A percentile compares a stretch with the other conserved stretches of the same genome.
Evolutionary conservation across 2,797 vertebrate species (phyloP).

Genomic region (Galago senegalensis): DNA sequence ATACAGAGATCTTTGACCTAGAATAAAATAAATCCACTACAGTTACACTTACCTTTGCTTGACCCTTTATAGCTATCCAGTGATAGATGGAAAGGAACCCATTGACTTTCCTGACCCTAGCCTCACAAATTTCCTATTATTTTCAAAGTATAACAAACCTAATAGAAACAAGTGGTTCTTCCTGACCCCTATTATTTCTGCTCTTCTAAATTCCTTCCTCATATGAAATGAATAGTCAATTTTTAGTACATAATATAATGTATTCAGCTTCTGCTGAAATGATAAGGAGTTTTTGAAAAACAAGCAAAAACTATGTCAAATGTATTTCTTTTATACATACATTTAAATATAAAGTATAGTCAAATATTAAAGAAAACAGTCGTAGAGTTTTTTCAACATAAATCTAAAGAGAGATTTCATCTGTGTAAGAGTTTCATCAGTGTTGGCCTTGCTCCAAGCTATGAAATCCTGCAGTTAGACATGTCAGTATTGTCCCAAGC

Average conservation of each 20-base stretch:
- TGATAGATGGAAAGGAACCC: not conserved
- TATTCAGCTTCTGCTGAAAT: not conserved
- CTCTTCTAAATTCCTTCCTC: not conserved
- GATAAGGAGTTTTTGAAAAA: not conserved
- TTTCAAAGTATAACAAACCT: not conserved
- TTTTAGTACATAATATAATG: not conserved
- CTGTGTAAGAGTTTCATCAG: not conserved
- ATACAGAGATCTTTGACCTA: not conserved
- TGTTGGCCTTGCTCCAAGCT: not conserved
- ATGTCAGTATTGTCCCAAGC: not conserved
- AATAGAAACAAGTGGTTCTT: not conserved
- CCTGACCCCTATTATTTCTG: not conserved
- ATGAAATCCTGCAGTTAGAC: not conserved
- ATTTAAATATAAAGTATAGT: constrained; percentile 19
- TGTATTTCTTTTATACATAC: not conserved
- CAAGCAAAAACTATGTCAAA: not conserved
- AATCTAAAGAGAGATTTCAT: not conserved
- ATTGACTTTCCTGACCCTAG: not conserved
- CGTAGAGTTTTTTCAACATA: not conserved
- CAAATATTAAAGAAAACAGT: not conserved
- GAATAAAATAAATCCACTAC: not conserved
- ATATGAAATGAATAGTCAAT: not conserved
- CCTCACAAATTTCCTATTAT: not conserved
- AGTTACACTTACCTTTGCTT: not conserved
- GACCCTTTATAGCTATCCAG: not conserved